Conservation (phyloP, 2,113 vertebrate genomes). For the Capra hircus region DNA sequence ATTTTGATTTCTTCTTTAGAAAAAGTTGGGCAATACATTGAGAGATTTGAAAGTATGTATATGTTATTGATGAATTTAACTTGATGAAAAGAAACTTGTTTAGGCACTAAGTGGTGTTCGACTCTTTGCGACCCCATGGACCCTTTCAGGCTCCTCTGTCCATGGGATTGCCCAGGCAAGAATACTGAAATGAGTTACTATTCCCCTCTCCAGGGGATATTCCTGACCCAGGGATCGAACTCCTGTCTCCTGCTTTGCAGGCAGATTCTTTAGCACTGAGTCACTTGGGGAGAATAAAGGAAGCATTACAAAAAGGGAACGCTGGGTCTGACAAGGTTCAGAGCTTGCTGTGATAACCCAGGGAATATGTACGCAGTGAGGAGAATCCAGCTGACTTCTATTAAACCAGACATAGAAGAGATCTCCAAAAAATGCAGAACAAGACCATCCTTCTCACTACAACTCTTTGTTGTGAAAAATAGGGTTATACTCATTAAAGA, state of each 20-base stretch:
- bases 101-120: rapidly evolving
- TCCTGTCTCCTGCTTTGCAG: neutral
- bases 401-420: neutral
- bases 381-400: neutral
- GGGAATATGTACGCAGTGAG: neutral
- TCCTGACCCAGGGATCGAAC: neutral
- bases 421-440: neutral
- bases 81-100: neutral
- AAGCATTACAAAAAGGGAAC: neutral
- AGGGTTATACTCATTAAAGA: neutral
- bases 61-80: neutral
- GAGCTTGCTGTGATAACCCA: neutral
- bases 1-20: neutral
- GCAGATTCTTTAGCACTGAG: neutral
- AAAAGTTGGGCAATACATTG: neutral
- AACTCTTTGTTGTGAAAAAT: neutral
- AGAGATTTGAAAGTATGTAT: neutral
- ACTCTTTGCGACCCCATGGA: neutral
- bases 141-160: neutral
- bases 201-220: neutral
- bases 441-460: neutral
- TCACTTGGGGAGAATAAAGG: neutral
- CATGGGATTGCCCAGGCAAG: neutral
- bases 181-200: neutral
- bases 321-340: neutral